Evolutionary conservation across 2,888 invertebrate genomes (phyloP), one percentile per base, ranked within the genome.

Genomic region (Meloe dianella): DNA sequence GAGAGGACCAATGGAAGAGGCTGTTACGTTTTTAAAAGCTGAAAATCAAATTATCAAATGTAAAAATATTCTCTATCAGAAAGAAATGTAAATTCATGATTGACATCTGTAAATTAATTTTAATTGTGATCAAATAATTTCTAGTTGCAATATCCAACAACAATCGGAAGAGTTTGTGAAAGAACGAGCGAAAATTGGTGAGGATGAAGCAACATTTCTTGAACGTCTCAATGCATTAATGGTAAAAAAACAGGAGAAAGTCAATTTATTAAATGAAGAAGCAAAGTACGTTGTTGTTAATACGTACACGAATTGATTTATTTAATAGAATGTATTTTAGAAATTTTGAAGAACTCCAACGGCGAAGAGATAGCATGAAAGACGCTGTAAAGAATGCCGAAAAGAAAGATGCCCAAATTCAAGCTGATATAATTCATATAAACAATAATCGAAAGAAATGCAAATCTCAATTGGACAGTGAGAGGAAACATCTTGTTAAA

Each of bases 361-460:
- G 86, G 68, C 81, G 86, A 63, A 89, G 88, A 67, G 91, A 91
- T 14, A 85, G 87, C 27, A 73, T 87, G 32, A 85, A 87, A 8
- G 89, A 89, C 71, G 87, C 89, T 58, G 87, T 91, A 62, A 88
- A 90, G 66, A 85, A 84, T 2, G 88, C 89, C 56, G 91, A 91
- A 75, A 89, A 87, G 68, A 88, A 89, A 78, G 89, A 90, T 69
- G 88, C 90, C 0, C 85, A 89, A 27, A 82, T 89, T 0, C 88
- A 89, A 76, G 90, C 90, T 0, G 91, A 91, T 62, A 87, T 90
- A 78, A 86, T 88, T 0, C 89, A 90, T 71, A 86, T 87, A 0
- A 94, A 91, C 75, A 91, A 90, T 74, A 90, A 91, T 72, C 87
- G 91, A 70, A 94, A 94, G 80, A 91, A 92, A 77, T 87, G 92